Conservation (phyloP, 1,140 invertebrate genomes). For the Drosophila ironensis region DNA sequence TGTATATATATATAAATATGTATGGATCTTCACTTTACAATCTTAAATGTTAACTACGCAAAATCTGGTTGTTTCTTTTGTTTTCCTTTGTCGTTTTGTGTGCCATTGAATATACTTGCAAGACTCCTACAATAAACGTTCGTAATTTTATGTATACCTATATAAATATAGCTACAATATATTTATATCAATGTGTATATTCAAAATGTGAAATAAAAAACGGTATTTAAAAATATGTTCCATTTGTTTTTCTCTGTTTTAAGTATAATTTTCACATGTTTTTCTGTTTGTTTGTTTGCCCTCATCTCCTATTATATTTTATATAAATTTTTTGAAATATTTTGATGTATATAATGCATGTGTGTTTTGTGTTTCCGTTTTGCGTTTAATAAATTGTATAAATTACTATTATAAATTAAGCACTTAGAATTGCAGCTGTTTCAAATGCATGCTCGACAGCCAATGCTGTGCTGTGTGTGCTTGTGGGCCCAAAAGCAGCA, state of each 20-base stretch:
- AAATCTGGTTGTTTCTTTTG: constrained; percentile 47
- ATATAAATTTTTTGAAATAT: constrained; percentile 57
- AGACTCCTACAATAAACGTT: constrained; percentile 69
- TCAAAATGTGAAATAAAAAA: constrained; percentile 76
- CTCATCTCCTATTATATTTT: constrained; percentile 36
- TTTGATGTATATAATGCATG: constrained; percentile 50
- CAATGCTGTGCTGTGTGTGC: constrained; percentile 7
- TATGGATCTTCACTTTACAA: constrained; percentile 72
- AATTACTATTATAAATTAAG: constrained; percentile 79
- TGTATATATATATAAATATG: constrained; percentile 74
- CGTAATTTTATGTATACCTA: constrained; percentile 54
- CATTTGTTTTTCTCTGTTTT: constrained; percentile 38
- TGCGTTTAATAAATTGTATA: constrained; percentile 59
- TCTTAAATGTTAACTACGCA: constrained; percentile 69
- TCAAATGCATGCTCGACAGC: constrained; percentile 45
- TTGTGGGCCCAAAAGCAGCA: constrained; percentile 8
- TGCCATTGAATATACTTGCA: constrained; percentile 64
- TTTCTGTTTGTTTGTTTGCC: constrained; percentile 22
- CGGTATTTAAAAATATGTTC: constrained; percentile 71
- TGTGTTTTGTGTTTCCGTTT: constrained; percentile 45
- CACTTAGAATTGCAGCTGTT: constrained; percentile 69
- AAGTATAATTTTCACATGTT: too few relatives aligned
- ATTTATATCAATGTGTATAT: constrained; percentile 69
- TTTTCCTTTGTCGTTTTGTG: constrained; percentile 38
- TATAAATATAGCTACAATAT: constrained; percentile 51